A percentile compares a stretch with the other conserved stretches of the same genome.
These are phyloP conservation scores for Eufriesea mexicana DNA, from an alignment of 1,140 invertebrate genomes.

Conservation along the genomic window DNA sequence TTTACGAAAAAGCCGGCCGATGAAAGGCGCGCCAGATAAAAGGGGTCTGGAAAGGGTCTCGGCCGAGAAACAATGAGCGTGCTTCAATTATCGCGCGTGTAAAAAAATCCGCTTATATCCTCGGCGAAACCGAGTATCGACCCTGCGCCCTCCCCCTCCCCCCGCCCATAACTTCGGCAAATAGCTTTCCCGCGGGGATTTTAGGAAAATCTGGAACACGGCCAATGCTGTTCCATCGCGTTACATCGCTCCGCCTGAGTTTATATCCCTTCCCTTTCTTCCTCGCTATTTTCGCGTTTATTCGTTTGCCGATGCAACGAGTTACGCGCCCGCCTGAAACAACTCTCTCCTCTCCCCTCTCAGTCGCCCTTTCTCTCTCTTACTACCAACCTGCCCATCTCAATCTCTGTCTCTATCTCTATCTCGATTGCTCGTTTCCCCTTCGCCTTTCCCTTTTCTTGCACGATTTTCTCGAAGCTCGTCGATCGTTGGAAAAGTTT, in stretches of 20 bases:
- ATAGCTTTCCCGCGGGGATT: constrained; percentile 59
- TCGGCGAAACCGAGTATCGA: constrained; percentile 65
- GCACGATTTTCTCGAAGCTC: neutral
- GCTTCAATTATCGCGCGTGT: constrained; percentile 64
- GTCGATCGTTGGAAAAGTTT: neutral
- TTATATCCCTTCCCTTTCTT: constrained; percentile 51
- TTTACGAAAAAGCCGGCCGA: constrained; percentile 52
- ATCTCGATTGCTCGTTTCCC: too few species aligned
- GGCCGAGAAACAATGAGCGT: constrained; percentile 48
- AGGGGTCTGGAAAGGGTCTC: constrained; percentile 16
- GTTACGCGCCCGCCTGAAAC: constrained; percentile 8
- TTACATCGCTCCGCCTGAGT: constrained; percentile 50
- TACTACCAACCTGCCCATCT: too few species aligned
- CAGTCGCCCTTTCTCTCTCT: neutral
- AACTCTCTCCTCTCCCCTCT: neutral
- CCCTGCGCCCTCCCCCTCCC: constrained; percentile 24
- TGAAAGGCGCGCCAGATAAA: constrained; percentile 37
- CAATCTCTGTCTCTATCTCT: neutral
- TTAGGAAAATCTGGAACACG: constrained; percentile 67
- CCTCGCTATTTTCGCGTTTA: constrained; percentile 32
- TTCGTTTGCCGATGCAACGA: constrained; percentile 40
- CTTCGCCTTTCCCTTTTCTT: neutral
- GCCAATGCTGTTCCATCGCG: constrained; percentile 55
- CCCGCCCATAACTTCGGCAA: constrained; percentile 45
- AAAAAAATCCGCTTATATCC: constrained; percentile 63